Evolutionary conservation across 2,888 invertebrate genomes (phyloP).

Genomic region (Cryptus viduatorius): DNA sequence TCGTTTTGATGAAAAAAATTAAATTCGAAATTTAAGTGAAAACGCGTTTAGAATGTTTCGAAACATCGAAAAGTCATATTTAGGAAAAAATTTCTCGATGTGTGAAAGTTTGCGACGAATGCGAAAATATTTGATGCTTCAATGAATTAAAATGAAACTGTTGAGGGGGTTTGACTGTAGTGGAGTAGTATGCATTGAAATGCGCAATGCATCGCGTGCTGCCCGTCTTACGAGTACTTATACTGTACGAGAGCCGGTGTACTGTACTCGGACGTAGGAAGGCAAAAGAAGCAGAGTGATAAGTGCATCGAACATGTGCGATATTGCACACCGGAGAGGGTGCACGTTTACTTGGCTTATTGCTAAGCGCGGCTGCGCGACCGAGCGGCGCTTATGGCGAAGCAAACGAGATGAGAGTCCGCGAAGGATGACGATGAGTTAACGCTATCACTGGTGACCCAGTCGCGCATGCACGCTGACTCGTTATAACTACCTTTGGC

Average conservation of each 20-base stretch:
- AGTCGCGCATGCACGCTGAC: conserved; percentile 70
- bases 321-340: conserved; percentile 36
- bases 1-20: too few relatives aligned
- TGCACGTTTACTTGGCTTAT: conserved; percentile 54
- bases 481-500: conserved; percentile 63
- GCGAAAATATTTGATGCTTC: too few relatives aligned
- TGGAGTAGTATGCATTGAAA: conserved; percentile 9
- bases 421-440: conserved; percentile 71
- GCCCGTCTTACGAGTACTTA: conserved; percentile 25
- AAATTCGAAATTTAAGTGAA: too few relatives aligned
- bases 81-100: too few relatives aligned
- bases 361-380: conserved; percentile 56
- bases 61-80: too few relatives aligned
- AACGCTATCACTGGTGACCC: conserved; percentile 73
- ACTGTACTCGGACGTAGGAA: conserved; percentile 2
- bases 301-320: conserved; percentile 63
- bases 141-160: too few relatives aligned
- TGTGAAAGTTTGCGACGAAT: too few relatives aligned
- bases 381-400: conserved; percentile 9
- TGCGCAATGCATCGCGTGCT: conserved; percentile 27
- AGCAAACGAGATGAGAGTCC: conserved; percentile 65
- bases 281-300: conserved; percentile 34
- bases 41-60: too few relatives aligned
- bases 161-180: too few relatives aligned
- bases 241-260: conserved; percentile 17